phyloP scores from a whole-genome alignment of 2,113 vertebrate genomes.

The Neolamprologus sp. region DNA sequence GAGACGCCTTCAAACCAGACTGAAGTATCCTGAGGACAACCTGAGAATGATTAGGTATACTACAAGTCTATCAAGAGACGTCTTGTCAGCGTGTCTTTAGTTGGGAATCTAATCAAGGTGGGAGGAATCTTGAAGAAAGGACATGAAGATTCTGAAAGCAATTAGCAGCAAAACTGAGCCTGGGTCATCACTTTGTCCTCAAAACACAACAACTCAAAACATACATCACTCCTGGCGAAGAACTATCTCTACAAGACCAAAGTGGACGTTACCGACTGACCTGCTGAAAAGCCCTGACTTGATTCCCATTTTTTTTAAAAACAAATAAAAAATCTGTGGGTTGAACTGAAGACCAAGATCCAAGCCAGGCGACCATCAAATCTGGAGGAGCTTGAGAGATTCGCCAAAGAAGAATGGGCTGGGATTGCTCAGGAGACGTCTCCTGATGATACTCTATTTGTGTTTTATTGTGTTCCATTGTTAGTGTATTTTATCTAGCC shows the following conservation, averaged over 20 bases:
- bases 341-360: neutral
- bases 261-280: neutral
- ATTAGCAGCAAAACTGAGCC: neutral
- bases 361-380: accelerated
- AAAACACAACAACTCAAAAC: neutral
- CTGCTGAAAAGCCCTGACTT: neutral
- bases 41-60: neutral
- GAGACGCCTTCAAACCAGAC: neutral
- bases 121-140: neutral
- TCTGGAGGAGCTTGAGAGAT: neutral
- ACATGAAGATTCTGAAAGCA: accelerated
- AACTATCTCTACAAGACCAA: neutral
- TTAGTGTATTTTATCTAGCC: neutral
- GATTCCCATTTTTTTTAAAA: accelerated
- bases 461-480: neutral
- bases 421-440: neutral
- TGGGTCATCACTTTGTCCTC: neutral
- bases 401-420: neutral
- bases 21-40: neutral
- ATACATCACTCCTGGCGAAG: neutral
- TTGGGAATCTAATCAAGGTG: neutral
- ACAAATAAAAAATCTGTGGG: neutral
- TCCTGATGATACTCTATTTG: neutral
- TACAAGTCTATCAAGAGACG: neutral
- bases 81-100: neutral